Conservation (phyloP, 1,140 invertebrate genomes). For the Drosophila saltans region DNA sequence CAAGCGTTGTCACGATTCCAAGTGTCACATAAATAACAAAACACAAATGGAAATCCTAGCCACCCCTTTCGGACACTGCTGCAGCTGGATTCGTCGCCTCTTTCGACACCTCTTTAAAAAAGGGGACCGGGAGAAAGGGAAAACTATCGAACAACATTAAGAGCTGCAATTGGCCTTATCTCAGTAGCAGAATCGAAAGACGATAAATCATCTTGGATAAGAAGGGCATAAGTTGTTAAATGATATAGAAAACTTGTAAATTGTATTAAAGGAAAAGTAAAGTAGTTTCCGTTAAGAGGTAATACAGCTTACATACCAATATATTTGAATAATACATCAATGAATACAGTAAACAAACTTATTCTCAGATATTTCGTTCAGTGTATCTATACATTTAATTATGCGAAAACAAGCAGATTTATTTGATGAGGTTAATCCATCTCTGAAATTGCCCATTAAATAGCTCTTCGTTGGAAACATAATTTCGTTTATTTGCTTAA, state of each 20-base stretch:
- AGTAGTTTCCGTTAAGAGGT: no score
- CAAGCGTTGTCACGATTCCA: constrained; percentile 48
- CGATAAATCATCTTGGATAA: constrained; percentile 6
- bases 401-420: constrained; percentile 10
- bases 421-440: constrained; percentile 14
- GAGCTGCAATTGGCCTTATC: background rate
- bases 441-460: constrained; percentile 19
- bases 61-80: constrained; percentile 43
- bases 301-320: no score
- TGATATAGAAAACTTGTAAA: no score
- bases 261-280: no score
- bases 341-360: no score
- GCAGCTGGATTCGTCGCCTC: constrained; percentile 42
- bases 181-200: background rate
- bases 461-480: background rate
- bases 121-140: background rate
- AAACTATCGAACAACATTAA: background rate
- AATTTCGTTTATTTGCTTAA: constrained; percentile 20
- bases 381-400: constrained; percentile 1
- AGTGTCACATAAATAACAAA: constrained; percentile 64
- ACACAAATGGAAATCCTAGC: constrained; percentile 15
- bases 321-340: no score
- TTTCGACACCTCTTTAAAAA: constrained; percentile 49
- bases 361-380: background rate
- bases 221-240: background rate